phyloP scores from a whole-genome alignment of 2,888 invertebrate genomes.

The Platycheirus albimanus region DNA sequence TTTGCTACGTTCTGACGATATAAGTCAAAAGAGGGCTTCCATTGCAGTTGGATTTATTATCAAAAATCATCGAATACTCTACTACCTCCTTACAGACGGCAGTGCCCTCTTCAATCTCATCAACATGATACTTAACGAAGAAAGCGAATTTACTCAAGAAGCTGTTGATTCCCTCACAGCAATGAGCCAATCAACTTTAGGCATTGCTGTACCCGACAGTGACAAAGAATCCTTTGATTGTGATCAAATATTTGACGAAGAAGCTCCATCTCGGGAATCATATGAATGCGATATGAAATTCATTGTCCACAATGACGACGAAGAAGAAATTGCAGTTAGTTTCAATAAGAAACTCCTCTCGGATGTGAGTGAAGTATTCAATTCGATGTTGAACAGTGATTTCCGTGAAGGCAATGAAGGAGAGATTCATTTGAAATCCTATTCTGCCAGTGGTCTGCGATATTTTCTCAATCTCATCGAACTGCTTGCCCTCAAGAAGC shows the following conservation, averaged over 20 bases:
- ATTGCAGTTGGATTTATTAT: slow-evolving; percentile 81
- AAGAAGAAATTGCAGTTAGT: slow-evolving; percentile 65
- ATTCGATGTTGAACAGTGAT: slow-evolving; percentile 82
- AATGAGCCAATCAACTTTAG: slow-evolving; percentile 79
- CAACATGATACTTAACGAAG: slow-evolving; percentile 79
- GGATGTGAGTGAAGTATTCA: slow-evolving; percentile 82
- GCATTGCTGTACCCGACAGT: slow-evolving; percentile 77
- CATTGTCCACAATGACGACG: slow-evolving; percentile 76
- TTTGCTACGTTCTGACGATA: slow-evolving; percentile 79
- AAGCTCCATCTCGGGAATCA: neutral
- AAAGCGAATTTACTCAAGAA: slow-evolving; percentile 79
- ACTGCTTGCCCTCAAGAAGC: slow-evolving; percentile 75
- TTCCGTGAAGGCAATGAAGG: slow-evolving; percentile 82
- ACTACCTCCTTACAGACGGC: slow-evolving; percentile 80
- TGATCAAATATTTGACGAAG: slow-evolving; percentile 74
- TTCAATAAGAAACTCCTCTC: slow-evolving; percentile 81
- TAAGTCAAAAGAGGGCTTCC: slow-evolving; percentile 80
- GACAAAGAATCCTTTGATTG: slow-evolving; percentile 72
- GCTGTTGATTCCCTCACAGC: slow-evolving; percentile 81
- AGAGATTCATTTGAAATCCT: slow-evolving; percentile 80
- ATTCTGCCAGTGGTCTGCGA: slow-evolving; percentile 79
- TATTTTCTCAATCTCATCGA: slow-evolving; percentile 81
- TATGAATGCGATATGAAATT: slow-evolving; percentile 80
- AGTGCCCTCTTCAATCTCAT: slow-evolving; percentile 80
- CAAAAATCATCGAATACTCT: slow-evolving; percentile 79